Conservation (phyloP, 2,797 vertebrate genomes). For the Notolabrus celidotus region DNA sequence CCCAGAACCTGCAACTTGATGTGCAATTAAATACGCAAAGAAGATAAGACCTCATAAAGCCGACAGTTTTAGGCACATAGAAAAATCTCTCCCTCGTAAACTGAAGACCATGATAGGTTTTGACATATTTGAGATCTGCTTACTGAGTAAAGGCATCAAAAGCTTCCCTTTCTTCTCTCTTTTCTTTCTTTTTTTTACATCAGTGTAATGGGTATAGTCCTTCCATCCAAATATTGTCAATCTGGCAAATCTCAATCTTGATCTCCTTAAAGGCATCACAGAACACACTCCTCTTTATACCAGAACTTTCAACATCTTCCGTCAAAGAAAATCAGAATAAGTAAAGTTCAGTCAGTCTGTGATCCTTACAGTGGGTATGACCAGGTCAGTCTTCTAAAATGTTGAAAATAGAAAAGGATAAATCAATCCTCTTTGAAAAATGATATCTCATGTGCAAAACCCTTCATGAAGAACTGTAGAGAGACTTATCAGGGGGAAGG, state of each 20-base stretch:
- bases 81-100: too few species aligned
- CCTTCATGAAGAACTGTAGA: background rate
- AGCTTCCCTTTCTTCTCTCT: background rate
- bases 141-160: background rate
- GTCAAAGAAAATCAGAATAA: background rate
- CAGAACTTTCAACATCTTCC: background rate
- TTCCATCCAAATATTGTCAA: background rate
- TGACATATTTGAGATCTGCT: background rate
- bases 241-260: background rate
- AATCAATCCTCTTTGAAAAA: background rate
- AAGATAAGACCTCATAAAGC: background rate
- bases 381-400: background rate
- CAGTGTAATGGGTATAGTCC: background rate
- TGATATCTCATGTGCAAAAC: background rate
- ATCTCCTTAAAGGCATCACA: background rate
- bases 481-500: background rate
- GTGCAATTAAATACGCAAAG: too few species aligned
- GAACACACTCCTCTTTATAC: too few species aligned
- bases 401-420: background rate
- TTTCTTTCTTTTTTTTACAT: background rate
- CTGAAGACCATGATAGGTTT: too few species aligned
- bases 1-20: too few species aligned
- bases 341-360: background rate
- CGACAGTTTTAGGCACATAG: too few species aligned
- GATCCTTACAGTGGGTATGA: background rate